Conservation (phyloP, 2,888 invertebrate genomes). For the Dynastes hyllus region DNA sequence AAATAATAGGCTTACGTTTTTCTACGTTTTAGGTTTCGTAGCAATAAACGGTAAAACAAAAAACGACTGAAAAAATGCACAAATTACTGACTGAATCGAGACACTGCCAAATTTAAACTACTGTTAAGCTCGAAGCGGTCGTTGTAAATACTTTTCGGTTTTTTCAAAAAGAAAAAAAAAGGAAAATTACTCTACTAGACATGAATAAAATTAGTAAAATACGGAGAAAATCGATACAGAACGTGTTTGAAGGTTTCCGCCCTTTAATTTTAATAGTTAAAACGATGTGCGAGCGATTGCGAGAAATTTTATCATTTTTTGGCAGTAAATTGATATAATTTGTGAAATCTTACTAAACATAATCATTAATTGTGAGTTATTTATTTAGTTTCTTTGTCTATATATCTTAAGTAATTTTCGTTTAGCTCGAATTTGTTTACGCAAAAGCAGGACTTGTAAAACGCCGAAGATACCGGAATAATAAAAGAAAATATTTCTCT, state of each 20-base stretch:
- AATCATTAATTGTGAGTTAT: constrained; percentile 43
- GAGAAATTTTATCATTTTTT: constrained; percentile 20
- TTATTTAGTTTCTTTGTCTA: constrained; percentile 44
- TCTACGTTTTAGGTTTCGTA: constrained; percentile 30
- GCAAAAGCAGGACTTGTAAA: constrained; percentile 63
- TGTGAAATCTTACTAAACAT: not conserved
- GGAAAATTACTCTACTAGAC: not conserved
- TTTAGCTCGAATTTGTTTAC: constrained; percentile 65
- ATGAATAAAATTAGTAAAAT: not conserved
- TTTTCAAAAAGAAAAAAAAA: not conserved
- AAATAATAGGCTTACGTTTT: not conserved
- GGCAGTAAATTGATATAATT: constrained; percentile 29
- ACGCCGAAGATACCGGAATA: constrained; percentile 44
- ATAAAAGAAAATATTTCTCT: not conserved
- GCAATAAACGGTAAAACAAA: constrained; percentile 31
- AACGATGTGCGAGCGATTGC: not conserved
- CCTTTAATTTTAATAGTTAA: not conserved
- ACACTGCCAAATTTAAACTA: constrained; percentile 45
- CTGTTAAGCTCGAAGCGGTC: constrained; percentile 23
- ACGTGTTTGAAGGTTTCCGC: not conserved
- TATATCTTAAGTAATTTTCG: constrained; percentile 53
- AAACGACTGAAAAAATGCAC: constrained; percentile 35
- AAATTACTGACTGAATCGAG: constrained; percentile 39
- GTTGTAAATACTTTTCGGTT: constrained; percentile 32
- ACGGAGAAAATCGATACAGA: not conserved